A percentile compares a stretch with the other conserved stretches of the same genome.
Conservation (phyloP, 2,797 vertebrate genomes). For the Paguma larvata region DNA sequence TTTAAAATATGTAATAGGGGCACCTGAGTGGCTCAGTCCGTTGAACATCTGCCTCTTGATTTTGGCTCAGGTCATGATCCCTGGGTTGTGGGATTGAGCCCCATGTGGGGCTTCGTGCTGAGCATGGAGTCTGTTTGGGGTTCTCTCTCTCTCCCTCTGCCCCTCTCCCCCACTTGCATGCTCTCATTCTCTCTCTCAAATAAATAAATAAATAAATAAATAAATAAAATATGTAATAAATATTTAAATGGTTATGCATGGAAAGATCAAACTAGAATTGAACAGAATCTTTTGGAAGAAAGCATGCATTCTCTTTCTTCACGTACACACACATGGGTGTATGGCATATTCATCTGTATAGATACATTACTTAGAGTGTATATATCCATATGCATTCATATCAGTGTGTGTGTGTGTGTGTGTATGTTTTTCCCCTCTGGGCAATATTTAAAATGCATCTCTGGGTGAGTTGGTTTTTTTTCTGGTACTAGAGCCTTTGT, state of each 20-base stretch:
- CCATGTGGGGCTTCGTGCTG: too few relatives aligned
- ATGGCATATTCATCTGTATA: neutral
- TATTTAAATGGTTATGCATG: slow-evolving; percentile 5
- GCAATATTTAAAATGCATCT: neutral
- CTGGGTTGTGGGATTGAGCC: too few relatives aligned
- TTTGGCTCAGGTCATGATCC: too few relatives aligned
- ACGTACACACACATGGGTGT: neutral
- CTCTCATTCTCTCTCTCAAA: too few relatives aligned
- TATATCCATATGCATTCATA: neutral
- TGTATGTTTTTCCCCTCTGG: neutral
- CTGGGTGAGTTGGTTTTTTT: neutral
- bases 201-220: too few relatives aligned
- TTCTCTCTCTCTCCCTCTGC: too few relatives aligned
- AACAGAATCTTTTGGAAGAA: slow-evolving; percentile 18
- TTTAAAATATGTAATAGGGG: neutral
- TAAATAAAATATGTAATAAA: neutral
- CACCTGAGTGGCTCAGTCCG: too few relatives aligned
- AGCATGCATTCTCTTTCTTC: neutral
- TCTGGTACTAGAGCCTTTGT: neutral
- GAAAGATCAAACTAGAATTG: slow-evolving; percentile 30
- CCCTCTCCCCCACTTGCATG: too few relatives aligned
- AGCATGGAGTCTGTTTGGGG: too few relatives aligned
- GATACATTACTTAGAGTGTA: neutral
- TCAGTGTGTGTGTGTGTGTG: neutral
- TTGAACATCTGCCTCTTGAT: too few relatives aligned